Conservation (phyloP, 1,140 invertebrate species). For the Sweltsa coloradensis region DNA sequence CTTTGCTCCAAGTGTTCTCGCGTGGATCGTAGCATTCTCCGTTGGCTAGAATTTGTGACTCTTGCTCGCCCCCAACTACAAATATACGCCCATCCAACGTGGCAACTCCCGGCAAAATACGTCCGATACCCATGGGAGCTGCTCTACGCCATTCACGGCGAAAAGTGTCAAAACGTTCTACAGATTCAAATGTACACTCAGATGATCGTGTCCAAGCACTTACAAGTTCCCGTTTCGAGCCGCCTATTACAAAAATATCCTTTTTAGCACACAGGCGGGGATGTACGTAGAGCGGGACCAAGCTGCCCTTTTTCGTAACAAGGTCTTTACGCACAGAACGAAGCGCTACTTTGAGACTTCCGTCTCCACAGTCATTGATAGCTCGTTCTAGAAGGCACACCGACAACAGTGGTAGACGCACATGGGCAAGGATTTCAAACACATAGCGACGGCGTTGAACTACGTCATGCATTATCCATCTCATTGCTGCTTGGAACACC, state of each 20-base stretch:
- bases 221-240: conserved; percentile 70
- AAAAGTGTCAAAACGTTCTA: conserved; percentile 69
- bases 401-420: conserved; percentile 76
- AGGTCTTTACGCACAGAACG: conserved; percentile 74
- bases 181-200: conserved; percentile 64
- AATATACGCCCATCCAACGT: conserved; percentile 81
- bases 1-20: conserved; percentile 39
- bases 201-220: conserved; percentile 42
- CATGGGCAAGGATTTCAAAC: conserved; percentile 73
- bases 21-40: conserved; percentile 79
- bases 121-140: conserved; percentile 69
- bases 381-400: conserved; percentile 67
- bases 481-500: conserved; percentile 80
- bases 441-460: conserved; percentile 65
- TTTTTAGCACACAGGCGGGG: conserved; percentile 74
- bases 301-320: conserved; percentile 57
- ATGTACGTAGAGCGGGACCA: conserved; percentile 61
- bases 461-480: conserved; percentile 81
- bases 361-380: conserved; percentile 67
- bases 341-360: conserved; percentile 65
- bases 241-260: conserved; percentile 81
- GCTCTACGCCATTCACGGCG: conserved; percentile 67
- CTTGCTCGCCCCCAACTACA: conserved; percentile 83
- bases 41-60: conserved; percentile 81
- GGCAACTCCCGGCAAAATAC: conserved; percentile 82